Evolutionary conservation across 1,140 invertebrate species (phyloP).

Genomic region (Paraescarpia echinospica): DNA sequence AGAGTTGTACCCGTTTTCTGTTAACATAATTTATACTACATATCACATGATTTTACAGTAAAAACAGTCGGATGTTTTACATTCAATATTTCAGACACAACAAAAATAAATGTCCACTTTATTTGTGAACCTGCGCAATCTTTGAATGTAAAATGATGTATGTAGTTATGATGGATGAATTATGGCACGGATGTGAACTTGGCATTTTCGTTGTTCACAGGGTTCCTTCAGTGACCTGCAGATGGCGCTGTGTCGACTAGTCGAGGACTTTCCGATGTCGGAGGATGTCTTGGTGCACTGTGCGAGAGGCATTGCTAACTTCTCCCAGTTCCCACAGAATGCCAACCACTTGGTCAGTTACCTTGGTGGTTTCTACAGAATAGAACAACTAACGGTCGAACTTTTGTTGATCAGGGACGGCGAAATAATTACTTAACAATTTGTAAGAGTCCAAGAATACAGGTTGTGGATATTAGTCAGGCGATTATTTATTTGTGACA

Average conservation of each 20-base stretch:
- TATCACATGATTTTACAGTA: too few relatives aligned
- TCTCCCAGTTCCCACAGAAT: background rate
- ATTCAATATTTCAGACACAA: too few relatives aligned
- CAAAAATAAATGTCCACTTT: too few relatives aligned
- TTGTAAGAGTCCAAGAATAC: too few relatives aligned
- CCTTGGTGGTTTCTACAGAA: background rate
- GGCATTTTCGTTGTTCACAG: background rate
- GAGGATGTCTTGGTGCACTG: background rate
- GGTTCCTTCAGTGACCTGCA: background rate
- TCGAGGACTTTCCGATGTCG: background rate
- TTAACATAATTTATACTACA: too few relatives aligned
- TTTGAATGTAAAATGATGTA: background rate
- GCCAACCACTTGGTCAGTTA: background rate
- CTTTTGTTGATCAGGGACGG: too few relatives aligned
- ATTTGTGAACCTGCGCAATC: too few relatives aligned
- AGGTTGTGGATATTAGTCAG: too few relatives aligned
- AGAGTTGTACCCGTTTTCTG: too few relatives aligned
- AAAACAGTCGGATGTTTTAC: too few relatives aligned
- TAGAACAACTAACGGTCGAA: background rate
- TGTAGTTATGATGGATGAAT: background rate
- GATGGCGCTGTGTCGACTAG: background rate
- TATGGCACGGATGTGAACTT: background rate
- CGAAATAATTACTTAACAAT: too few relatives aligned
- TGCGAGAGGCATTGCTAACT: background rate
- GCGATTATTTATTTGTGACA: too few relatives aligned